These are phyloP conservation scores for Candidula unifasciata DNA, from an alignment of 2,888 invertebrate species.

Conservation along the genomic window DNA sequence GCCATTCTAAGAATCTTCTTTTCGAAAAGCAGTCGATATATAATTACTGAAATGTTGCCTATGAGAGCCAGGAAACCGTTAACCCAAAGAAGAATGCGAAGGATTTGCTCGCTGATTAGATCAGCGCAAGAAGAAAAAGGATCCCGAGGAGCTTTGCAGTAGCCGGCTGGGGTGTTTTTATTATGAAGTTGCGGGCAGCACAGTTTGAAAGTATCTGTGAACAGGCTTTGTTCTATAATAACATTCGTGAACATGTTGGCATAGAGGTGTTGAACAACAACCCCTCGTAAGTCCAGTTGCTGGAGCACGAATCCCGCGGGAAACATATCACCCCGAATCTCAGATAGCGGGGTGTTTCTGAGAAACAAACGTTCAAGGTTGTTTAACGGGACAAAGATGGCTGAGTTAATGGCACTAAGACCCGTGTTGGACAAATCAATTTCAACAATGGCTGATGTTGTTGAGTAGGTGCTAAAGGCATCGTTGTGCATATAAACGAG, in stretches of 20 bases:
- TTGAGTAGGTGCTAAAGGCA: conserved; percentile 24
- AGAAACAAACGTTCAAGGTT: conserved; percentile 1
- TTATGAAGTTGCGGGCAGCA: conserved; percentile 48
- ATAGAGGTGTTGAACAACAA: neutral
- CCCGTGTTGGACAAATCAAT: conserved; percentile 29
- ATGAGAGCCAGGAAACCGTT: conserved; percentile 56
- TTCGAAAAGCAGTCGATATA: conserved; percentile 58
- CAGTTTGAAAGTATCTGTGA: conserved; percentile 34
- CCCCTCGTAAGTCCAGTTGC: conserved; percentile 22
- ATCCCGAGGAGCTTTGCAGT: conserved; percentile 25
- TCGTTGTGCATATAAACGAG: conserved; percentile 13
- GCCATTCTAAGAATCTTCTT: conserved; percentile 54
- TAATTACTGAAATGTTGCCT: conserved; percentile 57
- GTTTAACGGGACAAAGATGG: neutral
- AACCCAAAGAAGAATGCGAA: conserved; percentile 58
- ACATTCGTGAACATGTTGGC: conserved; percentile 16
- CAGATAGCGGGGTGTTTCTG: neutral
- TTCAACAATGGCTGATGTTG: neutral
- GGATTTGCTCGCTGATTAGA: conserved; percentile 45
- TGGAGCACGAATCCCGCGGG: neutral
- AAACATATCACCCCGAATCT: conserved; percentile 1
- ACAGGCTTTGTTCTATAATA: neutral
- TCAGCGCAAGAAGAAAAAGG: conserved; percentile 40
- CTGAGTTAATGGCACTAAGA: neutral
- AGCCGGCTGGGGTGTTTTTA: neutral